phyloP scores from a whole-genome alignment of 2,888 invertebrate genomes.

The Amblyjoppa proteus region DNA sequence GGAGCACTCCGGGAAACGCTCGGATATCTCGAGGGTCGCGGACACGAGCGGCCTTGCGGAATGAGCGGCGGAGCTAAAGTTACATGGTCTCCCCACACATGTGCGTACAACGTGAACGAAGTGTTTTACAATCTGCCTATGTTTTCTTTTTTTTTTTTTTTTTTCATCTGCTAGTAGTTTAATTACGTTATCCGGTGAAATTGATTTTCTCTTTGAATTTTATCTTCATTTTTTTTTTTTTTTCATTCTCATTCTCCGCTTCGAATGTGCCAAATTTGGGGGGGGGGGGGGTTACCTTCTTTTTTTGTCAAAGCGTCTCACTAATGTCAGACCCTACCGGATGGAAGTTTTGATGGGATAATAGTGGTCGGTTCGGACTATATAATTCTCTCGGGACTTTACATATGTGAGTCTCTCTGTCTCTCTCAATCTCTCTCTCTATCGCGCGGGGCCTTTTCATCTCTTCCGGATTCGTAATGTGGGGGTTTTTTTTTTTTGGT shows the following conservation, averaged over 20 bases:
- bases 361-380: conserved; percentile 49
- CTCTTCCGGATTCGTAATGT: conserved; percentile 65
- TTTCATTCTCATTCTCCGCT: conserved; percentile 44
- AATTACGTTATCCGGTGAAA: conserved; percentile 71
- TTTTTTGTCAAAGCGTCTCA: conserved; percentile 34
- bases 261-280: conserved; percentile 30
- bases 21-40: conserved; percentile 30
- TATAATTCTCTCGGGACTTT: conserved; percentile 24
- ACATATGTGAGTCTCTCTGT: conserved; percentile 26
- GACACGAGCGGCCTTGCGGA: conserved; percentile 67
- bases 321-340: conserved; percentile 26
- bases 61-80: conserved; percentile 84
- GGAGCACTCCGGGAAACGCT: conserved; percentile 8
- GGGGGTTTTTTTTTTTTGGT: conserved; percentile 13
- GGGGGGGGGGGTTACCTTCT: conserved; percentile 3
- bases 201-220: conserved; percentile 57
- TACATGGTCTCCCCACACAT: conserved; percentile 85
- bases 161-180: conserved; percentile 62
- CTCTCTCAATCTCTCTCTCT: conserved; percentile 4
- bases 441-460: conserved; percentile 19
- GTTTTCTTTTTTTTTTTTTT: conserved; percentile 61
- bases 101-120: conserved; percentile 84
- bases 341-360: conserved; percentile 63
- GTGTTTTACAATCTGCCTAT: conserved; percentile 81
- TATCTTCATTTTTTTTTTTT: conserved; percentile 46